phyloP scores from a whole-genome alignment of 2,113 vertebrate species.

The Otocyon megalotis region DNA sequence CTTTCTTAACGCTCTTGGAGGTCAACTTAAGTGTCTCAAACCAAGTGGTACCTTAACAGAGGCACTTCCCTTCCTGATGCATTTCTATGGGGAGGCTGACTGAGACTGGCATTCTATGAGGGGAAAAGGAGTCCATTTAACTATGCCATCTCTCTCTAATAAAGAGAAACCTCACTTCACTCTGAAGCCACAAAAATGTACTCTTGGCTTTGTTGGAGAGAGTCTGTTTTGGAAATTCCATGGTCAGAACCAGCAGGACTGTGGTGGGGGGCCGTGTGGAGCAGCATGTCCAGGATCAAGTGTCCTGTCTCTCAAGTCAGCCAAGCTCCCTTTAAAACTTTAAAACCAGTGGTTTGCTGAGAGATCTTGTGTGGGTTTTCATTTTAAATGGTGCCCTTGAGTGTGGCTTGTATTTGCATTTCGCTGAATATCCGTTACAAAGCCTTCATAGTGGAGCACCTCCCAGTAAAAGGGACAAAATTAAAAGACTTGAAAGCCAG shows the following conservation, averaged over 20 bases:
- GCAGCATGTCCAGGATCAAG: conserved; percentile 5
- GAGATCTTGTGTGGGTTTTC: conserved; percentile 67
- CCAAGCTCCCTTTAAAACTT: conserved; percentile 53
- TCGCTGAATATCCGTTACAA: conserved; percentile 60
- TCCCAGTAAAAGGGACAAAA: conserved; percentile 4
- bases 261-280: background rate
- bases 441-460: conserved; percentile 7
- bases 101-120: background rate
- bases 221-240: conserved; percentile 69
- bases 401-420: conserved; percentile 43
- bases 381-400: conserved; percentile 65
- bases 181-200: conserved; percentile 68
- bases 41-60: background rate
- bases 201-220: conserved; percentile 50
- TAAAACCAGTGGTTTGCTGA: conserved; percentile 61
- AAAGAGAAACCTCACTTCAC: conserved; percentile 63
- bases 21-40: background rate
- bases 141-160: conserved; percentile 35
- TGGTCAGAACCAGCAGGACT: background rate
- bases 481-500: background rate
- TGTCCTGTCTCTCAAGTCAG: conserved; percentile 41
- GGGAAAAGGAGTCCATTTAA: conserved; percentile 8
- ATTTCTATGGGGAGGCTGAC: background rate
- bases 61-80: background rate
- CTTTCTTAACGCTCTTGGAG: background rate